Base-by-base conservation (phyloP, 2,888 invertebrate species). In the Phania funesta region DNA sequence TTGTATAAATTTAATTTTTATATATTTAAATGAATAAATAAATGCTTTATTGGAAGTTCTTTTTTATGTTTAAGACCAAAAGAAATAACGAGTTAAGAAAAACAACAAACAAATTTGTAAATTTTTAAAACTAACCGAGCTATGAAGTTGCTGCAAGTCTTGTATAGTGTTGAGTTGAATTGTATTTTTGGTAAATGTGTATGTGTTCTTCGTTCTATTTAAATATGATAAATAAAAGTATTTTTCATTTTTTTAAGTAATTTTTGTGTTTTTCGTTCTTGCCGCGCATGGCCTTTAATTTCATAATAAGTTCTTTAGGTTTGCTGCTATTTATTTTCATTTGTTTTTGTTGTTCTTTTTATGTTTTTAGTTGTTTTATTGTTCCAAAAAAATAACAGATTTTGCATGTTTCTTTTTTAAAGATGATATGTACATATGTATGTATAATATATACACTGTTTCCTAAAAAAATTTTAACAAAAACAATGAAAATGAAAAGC, bases 141-240 rank as follows among this genome's bases (percentile, higher is more conserved):
- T 90, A 90, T 90, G 90, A 90, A 89, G 90, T 90, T 90, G 90
- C 90, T 90, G 89, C 90, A 89, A 90, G 84, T 86, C 83, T 83
- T 84, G 83, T 68, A 58, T 29, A 76, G 58, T 78, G 26, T 74
- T 67, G 29, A 73, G 74, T 70, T 84, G 71, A 80, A 56, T 80
- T 80, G 35, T 73, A n/a, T 75, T 67, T 56, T 70, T 64, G 54
- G 62, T 82, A 64, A 38, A 70, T 75, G 71, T 75, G 71, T 80
- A 62, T 52, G 54, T 54, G 22, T 46, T 54, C 22, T 46, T 52
- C 6, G 60, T 60, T 60, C 50, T 62, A 41, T 74, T 54, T 3
- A 41, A 64, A 64, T 64, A 8, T 44, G 5, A 32, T 44, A 38
- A 6, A 20, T 35, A 4, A 62, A 44, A 44, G 13, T 22, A n/a